Conservation (phyloP, 2,888 invertebrate species). For the Rambutsinella grinnellia region DNA sequence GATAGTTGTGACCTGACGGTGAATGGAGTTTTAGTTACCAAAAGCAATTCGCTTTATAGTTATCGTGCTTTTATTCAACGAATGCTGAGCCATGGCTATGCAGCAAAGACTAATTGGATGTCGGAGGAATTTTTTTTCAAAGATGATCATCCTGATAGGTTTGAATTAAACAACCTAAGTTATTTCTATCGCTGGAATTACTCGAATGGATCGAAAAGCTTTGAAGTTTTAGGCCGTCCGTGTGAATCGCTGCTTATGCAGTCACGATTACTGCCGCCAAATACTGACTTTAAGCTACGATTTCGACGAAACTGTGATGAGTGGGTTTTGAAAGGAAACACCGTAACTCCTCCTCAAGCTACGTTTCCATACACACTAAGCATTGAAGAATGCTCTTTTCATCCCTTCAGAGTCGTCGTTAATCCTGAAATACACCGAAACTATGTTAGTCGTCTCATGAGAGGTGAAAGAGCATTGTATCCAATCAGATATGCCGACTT, state of each 20-base stretch:
- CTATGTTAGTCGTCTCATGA: not conserved
- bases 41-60: not conserved
- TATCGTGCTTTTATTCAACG: slow-evolving; percentile 8
- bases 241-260: slow-evolving; percentile 6
- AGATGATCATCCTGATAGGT: slow-evolving; percentile 9
- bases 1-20: slow-evolving; percentile 15
- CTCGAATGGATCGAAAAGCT: not conserved
- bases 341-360: not conserved
- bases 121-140: not conserved
- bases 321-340: slow-evolving; percentile 9
- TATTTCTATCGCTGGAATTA: not conserved
- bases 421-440: not conserved
- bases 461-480: not conserved
- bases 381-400: slow-evolving; percentile 12
- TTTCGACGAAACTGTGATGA: not conserved
- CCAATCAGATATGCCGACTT: slow-evolving; percentile 1
- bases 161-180: not conserved
- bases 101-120: not conserved
- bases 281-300: not conserved
- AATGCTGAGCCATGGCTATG: not conserved
- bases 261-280: not conserved
- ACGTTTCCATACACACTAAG: not conserved
- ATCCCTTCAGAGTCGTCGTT: not conserved
- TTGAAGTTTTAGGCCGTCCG: slow-evolving; percentile 13
- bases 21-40: not conserved